phyloP scores from a whole-genome alignment of 2,113 vertebrate species.

The Prionailurus viverrinus region DNA sequence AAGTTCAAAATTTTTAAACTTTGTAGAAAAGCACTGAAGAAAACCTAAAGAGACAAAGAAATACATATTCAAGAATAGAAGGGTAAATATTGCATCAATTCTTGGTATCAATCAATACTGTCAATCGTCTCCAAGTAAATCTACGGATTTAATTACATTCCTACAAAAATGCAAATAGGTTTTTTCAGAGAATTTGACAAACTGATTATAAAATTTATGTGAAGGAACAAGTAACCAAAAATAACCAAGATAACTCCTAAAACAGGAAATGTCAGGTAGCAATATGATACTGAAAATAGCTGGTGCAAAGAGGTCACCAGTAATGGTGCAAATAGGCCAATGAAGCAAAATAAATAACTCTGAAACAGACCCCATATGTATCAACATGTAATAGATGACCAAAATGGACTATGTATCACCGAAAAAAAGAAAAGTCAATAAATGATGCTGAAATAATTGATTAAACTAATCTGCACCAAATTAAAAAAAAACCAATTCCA shows the following conservation, averaged over 20 bases:
- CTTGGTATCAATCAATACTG: not conserved
- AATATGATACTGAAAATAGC: not conserved
- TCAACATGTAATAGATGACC: not conserved
- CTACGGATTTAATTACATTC: not conserved
- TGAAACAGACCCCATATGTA: not conserved
- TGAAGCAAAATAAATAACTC: not conserved
- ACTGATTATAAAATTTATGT: not conserved
- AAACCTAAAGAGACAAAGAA: not conserved
- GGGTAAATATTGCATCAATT: not conserved
- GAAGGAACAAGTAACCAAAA: not conserved
- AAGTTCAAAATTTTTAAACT: not conserved
- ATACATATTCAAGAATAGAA: not conserved
- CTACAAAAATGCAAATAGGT: not conserved
- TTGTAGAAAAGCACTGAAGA: not conserved
- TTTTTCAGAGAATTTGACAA: not conserved
- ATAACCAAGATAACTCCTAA: not conserved
- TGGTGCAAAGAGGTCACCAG: not conserved
- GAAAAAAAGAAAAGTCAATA: not conserved
- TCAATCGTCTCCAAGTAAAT: not conserved
- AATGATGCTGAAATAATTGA: not conserved
- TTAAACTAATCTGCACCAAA: not conserved
- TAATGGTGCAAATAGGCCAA: not conserved
- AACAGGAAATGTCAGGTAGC: not conserved
- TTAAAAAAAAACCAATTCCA: not conserved
- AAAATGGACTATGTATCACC: not conserved